Percentiles rank a stretch among this genome's conserved stretches.
phyloP scores from a whole-genome alignment of 2,797 vertebrate genomes.

The Zenarchopterus dispar region DNA sequence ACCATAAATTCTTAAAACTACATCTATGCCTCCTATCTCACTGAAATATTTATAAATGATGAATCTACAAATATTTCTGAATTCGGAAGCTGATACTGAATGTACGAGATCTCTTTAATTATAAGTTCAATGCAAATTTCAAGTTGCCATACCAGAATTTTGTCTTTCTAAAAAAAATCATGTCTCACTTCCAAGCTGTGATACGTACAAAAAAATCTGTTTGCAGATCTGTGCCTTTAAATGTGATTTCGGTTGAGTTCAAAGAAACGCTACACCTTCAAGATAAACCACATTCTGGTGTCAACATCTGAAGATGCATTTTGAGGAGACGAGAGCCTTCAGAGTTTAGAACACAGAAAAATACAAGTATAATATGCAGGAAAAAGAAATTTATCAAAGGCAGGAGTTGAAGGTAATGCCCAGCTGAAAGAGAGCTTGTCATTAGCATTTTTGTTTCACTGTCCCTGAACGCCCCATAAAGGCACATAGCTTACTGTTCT shows the following conservation, averaged over 20 bases:
- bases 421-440: conserved; percentile 31
- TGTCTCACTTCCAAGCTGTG: background rate
- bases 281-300: background rate
- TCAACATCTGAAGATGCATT: conserved; percentile 2
- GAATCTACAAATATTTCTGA: background rate
- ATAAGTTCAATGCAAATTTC: background rate
- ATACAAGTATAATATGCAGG: background rate
- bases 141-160: background rate
- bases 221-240: background rate
- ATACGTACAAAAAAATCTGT: background rate
- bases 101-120: background rate
- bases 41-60: background rate
- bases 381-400: conserved; percentile 26
- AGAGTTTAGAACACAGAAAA: conserved; percentile 5
- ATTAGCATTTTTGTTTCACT: conserved; percentile 60
- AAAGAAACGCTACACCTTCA: background rate
- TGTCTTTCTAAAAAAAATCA: background rate
- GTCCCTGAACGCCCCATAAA: conserved; percentile 51
- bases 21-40: background rate
- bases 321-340: background rate
- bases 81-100: background rate
- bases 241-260: background rate
- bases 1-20: too few relatives aligned
- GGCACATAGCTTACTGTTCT: conserved; percentile 54
- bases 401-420: conserved; percentile 49